Conservation (phyloP, 2,888 invertebrate species). For the Piscicola geometra region DNA sequence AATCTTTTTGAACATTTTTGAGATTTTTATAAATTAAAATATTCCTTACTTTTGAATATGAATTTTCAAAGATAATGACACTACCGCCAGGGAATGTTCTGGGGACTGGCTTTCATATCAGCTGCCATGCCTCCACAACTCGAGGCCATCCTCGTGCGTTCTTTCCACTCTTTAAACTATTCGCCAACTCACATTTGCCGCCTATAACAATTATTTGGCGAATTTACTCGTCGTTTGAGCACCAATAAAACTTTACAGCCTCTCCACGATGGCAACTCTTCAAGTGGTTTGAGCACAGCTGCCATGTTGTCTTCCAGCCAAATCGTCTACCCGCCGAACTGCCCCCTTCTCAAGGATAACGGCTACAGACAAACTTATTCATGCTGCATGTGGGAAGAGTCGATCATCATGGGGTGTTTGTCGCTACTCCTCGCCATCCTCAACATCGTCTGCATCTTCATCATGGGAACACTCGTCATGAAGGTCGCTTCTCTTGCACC, state of each 20-base stretch:
- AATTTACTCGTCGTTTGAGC: no score
- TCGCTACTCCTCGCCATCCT: constrained; percentile 74
- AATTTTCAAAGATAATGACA: no score
- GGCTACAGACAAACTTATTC: constrained; percentile 62
- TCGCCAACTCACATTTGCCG: no score
- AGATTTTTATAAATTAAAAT: no score
- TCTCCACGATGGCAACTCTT: no score
- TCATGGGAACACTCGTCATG: constrained; percentile 72
- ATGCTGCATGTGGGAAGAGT: constrained; percentile 71
- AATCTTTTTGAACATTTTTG: no score
- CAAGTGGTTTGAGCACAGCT: no score
- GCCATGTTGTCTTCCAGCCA: no score
- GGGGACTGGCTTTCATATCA: constrained; percentile 44
- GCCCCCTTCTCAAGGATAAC: constrained; percentile 34
- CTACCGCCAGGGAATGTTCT: constrained; percentile 48
- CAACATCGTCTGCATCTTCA: constrained; percentile 77
- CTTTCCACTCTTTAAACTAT: no score
- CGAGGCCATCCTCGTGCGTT: background rate
- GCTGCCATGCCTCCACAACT: constrained; percentile 39
- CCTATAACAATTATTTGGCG: no score
- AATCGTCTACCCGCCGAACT: constrained; percentile 27
- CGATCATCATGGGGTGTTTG: constrained; percentile 72
- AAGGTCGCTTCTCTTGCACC: constrained; percentile 32
- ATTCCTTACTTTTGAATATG: no score
- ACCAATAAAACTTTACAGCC: background rate